Evolutionary conservation across 2,113 vertebrate species (phyloP).

Genomic region (Marcusenius ussheri): DNA sequence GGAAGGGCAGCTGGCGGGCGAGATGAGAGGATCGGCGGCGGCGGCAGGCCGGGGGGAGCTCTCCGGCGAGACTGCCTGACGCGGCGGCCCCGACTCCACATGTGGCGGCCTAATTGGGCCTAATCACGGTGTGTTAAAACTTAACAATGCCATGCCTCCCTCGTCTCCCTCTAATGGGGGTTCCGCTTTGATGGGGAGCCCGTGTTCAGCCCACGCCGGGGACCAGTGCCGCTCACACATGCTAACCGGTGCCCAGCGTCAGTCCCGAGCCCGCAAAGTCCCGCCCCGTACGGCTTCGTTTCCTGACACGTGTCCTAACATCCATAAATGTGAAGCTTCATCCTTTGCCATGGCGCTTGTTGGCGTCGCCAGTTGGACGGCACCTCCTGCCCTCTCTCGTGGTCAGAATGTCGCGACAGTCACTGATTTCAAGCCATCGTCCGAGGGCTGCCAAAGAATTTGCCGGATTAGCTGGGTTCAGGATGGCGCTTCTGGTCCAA

Average conservation of each 20-base stretch:
- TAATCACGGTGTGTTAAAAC: constrained; percentile 21
- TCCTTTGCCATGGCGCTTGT: background rate
- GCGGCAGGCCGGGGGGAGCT: background rate
- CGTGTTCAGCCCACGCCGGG: background rate
- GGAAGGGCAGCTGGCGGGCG: constrained; percentile 1
- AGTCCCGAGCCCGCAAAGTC: background rate
- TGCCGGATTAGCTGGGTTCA: background rate
- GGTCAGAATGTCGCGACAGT: background rate
- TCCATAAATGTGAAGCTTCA: background rate
- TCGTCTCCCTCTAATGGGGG: background rate
- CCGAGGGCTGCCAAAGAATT: background rate
- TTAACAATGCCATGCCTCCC: constrained; percentile 4
- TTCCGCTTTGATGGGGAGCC: background rate
- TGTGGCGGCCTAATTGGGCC: constrained; percentile 23
- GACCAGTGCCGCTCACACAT: background rate
- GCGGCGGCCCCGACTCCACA: background rate
- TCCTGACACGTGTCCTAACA: background rate
- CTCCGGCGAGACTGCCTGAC: background rate
- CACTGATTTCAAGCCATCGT: background rate
- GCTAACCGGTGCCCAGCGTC: background rate
- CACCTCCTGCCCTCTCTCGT: background rate
- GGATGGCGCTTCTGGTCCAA: background rate
- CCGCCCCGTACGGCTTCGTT: background rate
- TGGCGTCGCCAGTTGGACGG: background rate
- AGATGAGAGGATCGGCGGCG: background rate